Percentiles rank a stretch among this genome's conserved stretches.
Conservation (phyloP, 2,888 invertebrate genomes). For the Drepanosiphum platanoidis region DNA sequence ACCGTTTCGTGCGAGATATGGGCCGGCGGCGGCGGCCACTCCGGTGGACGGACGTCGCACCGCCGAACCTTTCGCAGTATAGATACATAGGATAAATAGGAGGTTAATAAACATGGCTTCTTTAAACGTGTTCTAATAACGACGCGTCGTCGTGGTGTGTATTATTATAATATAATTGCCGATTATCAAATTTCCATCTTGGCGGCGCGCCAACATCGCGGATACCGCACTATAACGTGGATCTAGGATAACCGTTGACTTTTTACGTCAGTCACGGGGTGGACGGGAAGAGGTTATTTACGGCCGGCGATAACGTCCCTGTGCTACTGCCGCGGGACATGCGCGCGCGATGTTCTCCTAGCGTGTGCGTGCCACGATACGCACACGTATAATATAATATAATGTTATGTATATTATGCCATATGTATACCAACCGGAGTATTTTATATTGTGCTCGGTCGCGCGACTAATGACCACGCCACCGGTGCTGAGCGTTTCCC, state of each 20-base stretch:
- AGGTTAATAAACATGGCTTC: not conserved
- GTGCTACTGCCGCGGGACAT: not conserved
- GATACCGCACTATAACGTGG: not conserved
- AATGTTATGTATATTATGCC: not conserved
- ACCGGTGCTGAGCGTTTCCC: conserved; percentile 20
- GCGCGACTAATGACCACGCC: conserved; percentile 34
- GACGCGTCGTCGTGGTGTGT: too few relatives aligned
- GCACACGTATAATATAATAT: not conserved
- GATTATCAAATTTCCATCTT: conserved; percentile 24
- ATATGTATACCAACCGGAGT: not conserved
- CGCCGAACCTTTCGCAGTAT: too few relatives aligned
- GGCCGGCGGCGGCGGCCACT: too few relatives aligned
- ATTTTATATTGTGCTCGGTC: not conserved
- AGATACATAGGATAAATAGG: not conserved
- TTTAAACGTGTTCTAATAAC: not conserved
- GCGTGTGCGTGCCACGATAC: not conserved
- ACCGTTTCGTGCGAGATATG: too few relatives aligned
- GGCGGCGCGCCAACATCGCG: not conserved
- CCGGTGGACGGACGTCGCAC: too few relatives aligned
- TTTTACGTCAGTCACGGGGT: not conserved
- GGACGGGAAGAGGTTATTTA: not conserved
- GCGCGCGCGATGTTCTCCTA: not conserved
- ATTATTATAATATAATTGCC: conserved; percentile 5
- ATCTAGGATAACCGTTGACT: conserved; percentile 19
- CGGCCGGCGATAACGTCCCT: not conserved